phyloP scores from a whole-genome alignment of 30 jellyfish, hydroid and myxozoan genomes.

The Aurelia aurita region DNA sequence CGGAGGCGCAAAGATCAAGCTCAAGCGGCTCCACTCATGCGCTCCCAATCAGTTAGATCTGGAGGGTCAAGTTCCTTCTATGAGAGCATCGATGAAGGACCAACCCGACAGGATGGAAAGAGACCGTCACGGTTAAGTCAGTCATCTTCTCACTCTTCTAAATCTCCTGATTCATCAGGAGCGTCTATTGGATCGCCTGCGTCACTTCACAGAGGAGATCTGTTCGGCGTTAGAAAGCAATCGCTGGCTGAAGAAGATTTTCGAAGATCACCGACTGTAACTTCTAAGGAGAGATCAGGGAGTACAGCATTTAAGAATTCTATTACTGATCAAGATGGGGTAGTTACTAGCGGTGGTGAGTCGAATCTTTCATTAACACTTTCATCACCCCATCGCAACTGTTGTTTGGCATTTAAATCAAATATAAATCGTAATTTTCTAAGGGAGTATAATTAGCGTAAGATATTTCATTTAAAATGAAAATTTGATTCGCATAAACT shows the following conservation, averaged over 20 bases:
- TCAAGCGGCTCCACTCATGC: not conserved
- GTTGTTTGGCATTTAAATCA: no score
- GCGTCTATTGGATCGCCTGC: no score
- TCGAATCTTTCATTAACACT: not conserved
- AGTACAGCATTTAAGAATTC: not conserved
- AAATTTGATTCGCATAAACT: no score
- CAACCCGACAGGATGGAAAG: not conserved
- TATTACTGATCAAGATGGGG: conserved; percentile 9
- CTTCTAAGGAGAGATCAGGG: not conserved
- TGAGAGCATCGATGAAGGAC: not conserved
- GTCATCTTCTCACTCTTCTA: conserved; percentile 11
- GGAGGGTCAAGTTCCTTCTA: not conserved
- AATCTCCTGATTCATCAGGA: not conserved
- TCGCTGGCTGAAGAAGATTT: no score
- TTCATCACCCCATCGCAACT: no score
- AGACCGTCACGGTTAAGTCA: conserved; percentile 5
- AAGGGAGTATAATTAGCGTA: no score
- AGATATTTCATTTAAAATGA: no score
- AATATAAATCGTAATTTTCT: no score
- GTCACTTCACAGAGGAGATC: no score
- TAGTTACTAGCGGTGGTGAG: conserved; percentile 15
- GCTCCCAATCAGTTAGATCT: not conserved
- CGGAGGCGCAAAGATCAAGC: conserved; percentile 15
- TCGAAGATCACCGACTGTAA: no score
- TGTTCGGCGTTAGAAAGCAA: no score